Evolutionary conservation across 2,888 invertebrate species (phyloP), one percentile per base, ranked within the genome.

Genomic region (Anagyrus pseudococci): DNA sequence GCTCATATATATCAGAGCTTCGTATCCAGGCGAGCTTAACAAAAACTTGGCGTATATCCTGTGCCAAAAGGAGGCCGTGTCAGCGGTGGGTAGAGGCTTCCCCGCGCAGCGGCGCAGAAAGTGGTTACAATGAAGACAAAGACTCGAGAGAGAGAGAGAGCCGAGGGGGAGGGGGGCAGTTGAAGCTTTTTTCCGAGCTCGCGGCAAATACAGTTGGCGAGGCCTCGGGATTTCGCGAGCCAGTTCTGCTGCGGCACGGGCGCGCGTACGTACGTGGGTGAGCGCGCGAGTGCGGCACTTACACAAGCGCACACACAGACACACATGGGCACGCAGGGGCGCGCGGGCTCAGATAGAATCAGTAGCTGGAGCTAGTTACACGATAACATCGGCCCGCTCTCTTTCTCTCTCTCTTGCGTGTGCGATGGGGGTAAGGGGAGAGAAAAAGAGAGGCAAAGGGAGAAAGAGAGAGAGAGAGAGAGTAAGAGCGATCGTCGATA

Each of bases 331-430:
- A 54, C 20, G 33, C 17, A 26, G 41, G 46, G 13, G 17, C 40
- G 19, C 26, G 23, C 23, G n/a, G n/a, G 22, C 46, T 26, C 72
- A 78, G 83, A 84, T 84, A 83, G 77, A 81, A 84, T 84, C 84
- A 79, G 81, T 79, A 82, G 81, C 82, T 82, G 49, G 83, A 84
- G 84, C 84, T 84, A 84, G 84, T 84, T 84, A 84, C 81, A 76
- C 79, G 84, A 84, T 84, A 84, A 80, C 77, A 84, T 84, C 84
- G 83, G 43, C 20, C 80, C 77, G 82, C 29, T 29, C 4, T 29
- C 4, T n/a, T 29, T 7, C 29, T 29, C 10, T 7, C 29, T 10
- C 82, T 82, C 79, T 17, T 73, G 75, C 73, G 75, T 71, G 70
- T 70, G 71, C 61, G 69, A 46, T 60, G 55, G 67, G 60, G 61